Percentiles rank a stretch among this genome's conserved stretches.
phyloP scores from a whole-genome alignment of 2,797 vertebrate species.

The Cyclura pinguis region DNA sequence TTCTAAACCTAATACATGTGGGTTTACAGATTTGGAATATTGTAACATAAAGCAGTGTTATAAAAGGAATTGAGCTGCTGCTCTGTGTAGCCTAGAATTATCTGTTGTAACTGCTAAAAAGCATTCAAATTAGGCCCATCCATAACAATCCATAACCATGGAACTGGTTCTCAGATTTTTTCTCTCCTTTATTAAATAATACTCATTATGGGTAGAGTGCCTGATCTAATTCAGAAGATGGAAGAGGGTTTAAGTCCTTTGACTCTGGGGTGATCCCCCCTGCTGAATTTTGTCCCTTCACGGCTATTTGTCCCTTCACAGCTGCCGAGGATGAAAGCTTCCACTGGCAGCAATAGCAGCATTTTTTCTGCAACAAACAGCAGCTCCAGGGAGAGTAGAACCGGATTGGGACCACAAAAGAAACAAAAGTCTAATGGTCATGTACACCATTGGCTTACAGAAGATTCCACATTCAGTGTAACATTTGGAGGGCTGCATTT shows the following conservation, averaged over 20 bases:
- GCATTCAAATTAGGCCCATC: no score
- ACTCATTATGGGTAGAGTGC: no score
- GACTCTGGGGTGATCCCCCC: neutral
- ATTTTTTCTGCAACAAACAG: neutral
- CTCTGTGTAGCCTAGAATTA: no score
- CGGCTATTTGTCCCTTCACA: neutral
- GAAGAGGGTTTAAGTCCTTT: neutral
- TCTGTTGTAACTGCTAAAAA: no score
- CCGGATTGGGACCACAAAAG: no score
- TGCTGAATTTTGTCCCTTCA: neutral
- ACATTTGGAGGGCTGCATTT: no score
- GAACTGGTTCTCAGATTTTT: no score
- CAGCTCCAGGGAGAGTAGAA: neutral
- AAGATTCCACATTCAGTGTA: no score
- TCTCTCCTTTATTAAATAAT: no score
- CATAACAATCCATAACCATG: no score
- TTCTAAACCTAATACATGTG: neutral
- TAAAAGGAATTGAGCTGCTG: neutral
- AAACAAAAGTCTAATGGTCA: no score
- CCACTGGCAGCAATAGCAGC: neutral
- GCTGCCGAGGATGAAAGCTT: neutral
- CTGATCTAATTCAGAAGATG: neutral
- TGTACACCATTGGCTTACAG: no score
- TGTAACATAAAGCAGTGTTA: neutral
- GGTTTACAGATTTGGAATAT: neutral